phyloP scores from a whole-genome alignment of 2,888 invertebrate species.

The Drosophila mettleri region DNA sequence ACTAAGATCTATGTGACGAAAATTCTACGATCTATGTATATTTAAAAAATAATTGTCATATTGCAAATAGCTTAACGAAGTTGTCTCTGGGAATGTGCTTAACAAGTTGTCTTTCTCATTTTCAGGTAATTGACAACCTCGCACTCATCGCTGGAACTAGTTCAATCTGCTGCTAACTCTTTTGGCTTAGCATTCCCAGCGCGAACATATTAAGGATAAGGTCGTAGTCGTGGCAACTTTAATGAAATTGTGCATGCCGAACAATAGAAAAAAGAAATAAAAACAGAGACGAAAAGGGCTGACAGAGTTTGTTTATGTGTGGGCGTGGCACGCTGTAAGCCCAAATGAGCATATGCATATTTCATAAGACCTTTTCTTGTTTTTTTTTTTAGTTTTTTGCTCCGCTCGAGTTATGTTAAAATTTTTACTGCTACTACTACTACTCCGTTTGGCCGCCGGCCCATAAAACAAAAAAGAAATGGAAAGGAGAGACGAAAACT shows the following conservation, averaged over 20 bases:
- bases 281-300: conserved; percentile 14
- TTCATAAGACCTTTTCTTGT: conserved; percentile 68
- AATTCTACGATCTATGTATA: no score
- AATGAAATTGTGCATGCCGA: conserved; percentile 52
- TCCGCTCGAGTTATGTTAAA: conserved; percentile 60
- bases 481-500: conserved; percentile 34
- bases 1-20: not conserved
- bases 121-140: conserved; percentile 12
- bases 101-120: not conserved
- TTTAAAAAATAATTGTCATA: not conserved
- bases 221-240: conserved; percentile 55
- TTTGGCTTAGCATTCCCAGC: conserved; percentile 33
- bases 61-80: no score
- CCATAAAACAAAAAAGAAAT: conserved; percentile 31
- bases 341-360: conserved; percentile 78
- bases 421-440: conserved; percentile 70
- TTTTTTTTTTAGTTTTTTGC: conserved; percentile 26
- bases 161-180: conserved; percentile 1
- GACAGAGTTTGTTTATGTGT: conserved; percentile 17
- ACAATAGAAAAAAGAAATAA: conserved; percentile 18
- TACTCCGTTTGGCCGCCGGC: conserved; percentile 49
- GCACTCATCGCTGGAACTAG: not conserved
- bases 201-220: conserved; percentile 55
- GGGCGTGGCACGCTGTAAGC: conserved; percentile 37
- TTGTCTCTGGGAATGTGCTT: no score